Conservation (phyloP, 2,113 vertebrate species). For the Phylloscopus trochilus region DNA sequence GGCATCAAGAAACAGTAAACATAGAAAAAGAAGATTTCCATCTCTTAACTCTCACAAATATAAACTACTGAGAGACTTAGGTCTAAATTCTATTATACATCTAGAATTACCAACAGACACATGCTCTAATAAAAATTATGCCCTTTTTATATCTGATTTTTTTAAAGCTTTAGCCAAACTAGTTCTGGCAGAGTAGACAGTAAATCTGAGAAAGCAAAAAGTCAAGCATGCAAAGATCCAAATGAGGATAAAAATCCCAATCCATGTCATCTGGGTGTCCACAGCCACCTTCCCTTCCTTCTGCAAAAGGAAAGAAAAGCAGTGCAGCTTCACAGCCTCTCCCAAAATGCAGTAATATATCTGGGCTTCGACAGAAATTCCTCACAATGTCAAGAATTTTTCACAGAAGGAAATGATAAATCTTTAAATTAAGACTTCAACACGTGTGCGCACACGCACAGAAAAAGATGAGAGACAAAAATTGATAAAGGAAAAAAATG, state of each 20-base stretch:
- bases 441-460: fast-evolving
- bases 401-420: neutral
- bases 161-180: neutral
- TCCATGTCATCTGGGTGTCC: neutral
- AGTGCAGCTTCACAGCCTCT: neutral
- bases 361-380: neutral
- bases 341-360: neutral
- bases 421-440: neutral
- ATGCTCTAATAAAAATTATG: neutral
- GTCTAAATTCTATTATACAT: neutral
- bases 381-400: neutral
- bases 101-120: neutral
- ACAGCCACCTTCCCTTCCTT: neutral
- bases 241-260: neutral
- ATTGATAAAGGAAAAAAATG: neutral
- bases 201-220: neutral
- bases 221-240: neutral
- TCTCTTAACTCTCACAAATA: neutral
- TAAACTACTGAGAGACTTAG: neutral
- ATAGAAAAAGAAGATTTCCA: neutral
- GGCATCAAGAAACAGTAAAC: neutral
- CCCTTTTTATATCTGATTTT: neutral
- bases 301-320: neutral
- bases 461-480: neutral
- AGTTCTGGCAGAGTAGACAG: neutral